These are phyloP conservation scores for Anastrepha obliqua DNA, from an alignment of 1,140 invertebrate genomes.

Conservation along the genomic window DNA sequence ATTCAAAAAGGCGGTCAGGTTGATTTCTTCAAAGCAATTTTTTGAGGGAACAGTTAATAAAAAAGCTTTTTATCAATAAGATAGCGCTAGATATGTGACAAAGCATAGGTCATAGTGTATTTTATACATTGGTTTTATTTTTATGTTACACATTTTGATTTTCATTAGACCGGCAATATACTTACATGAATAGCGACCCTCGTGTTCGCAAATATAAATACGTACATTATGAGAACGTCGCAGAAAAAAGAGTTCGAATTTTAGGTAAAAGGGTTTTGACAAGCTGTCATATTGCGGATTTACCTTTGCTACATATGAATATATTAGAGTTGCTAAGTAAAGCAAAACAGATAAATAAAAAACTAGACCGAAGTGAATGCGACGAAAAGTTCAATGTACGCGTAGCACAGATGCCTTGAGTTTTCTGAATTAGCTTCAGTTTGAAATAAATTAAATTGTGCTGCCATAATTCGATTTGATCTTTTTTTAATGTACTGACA, in stretches of 20 bases:
- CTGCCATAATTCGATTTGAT: not conserved
- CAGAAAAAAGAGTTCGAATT: not conserved
- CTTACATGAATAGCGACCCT: no score
- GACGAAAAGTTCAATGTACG: slow-evolving; percentile 34
- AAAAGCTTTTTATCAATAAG: no score
- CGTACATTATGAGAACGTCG: not conserved
- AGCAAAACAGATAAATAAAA: not conserved
- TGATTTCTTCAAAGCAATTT: no score
- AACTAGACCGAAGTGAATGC: not conserved
- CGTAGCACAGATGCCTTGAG: not conserved
- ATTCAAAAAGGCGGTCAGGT: no score
- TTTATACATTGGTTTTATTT: no score
- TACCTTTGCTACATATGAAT: not conserved
- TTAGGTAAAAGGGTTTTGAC: slow-evolving; percentile 29
- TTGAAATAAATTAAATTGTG: slow-evolving; percentile 5
- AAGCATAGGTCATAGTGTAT: no score
- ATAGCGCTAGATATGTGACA: no score
- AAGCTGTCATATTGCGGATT: slow-evolving; percentile 36
- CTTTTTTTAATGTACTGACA: not conserved
- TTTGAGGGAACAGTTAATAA: no score
- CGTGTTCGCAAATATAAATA: not conserved
- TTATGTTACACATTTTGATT: no score
- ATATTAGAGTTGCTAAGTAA: not conserved
- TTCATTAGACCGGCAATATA: no score
- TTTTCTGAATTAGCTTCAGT: slow-evolving; percentile 1